Percentiles rank a stretch among this genome's conserved stretches.
These are phyloP conservation scores for Hydropsyche betteni DNA, from an alignment of 2,888 invertebrate genomes.

Conservation along the genomic window DNA sequence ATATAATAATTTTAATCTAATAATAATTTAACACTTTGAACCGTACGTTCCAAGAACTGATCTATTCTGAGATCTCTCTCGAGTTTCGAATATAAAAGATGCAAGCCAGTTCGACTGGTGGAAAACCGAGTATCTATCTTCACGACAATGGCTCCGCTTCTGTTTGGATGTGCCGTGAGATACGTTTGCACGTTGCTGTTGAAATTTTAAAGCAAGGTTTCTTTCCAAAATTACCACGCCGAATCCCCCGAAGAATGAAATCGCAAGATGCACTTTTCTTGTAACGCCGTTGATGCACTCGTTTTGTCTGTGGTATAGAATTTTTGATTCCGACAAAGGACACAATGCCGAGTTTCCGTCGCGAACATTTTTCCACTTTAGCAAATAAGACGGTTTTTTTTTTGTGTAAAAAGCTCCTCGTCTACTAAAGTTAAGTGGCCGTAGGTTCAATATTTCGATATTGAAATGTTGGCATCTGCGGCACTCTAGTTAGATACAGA, in stretches of 20 bases:
- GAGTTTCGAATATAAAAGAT: slow-evolving; percentile 2
- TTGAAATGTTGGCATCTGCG: slow-evolving; percentile 30
- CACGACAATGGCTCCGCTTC: slow-evolving; percentile 8
- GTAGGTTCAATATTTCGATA: slow-evolving; percentile 24
- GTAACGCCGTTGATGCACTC: slow-evolving; percentile 32
- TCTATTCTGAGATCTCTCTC: neutral
- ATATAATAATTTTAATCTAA: slow-evolving; percentile 28
- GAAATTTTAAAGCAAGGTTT: slow-evolving; percentile 40
- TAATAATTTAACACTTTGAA: neutral
- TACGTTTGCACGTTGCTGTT: slow-evolving; percentile 28
- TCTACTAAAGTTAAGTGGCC: slow-evolving; percentile 15
- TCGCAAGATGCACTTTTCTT: slow-evolving; percentile 45
- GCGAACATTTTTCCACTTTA: neutral
- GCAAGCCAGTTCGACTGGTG: slow-evolving; percentile 5
- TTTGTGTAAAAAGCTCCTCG: neutral
- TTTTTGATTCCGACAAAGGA: neutral
- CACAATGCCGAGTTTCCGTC: neutral
- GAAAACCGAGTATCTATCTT: slow-evolving; percentile 20
- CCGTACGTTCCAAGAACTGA: neutral
- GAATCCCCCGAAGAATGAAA: slow-evolving; percentile 34
- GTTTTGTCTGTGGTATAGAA: slow-evolving; percentile 12
- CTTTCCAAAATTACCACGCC: slow-evolving; percentile 41
- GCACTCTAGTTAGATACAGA: slow-evolving; percentile 27
- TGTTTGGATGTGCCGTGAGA: neutral
- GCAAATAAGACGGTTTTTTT: slow-evolving; percentile 17